Evolutionary conservation across 2,888 invertebrate species (phyloP), one percentile per base, ranked within the genome.

Genomic region (Diploptera punctata): DNA sequence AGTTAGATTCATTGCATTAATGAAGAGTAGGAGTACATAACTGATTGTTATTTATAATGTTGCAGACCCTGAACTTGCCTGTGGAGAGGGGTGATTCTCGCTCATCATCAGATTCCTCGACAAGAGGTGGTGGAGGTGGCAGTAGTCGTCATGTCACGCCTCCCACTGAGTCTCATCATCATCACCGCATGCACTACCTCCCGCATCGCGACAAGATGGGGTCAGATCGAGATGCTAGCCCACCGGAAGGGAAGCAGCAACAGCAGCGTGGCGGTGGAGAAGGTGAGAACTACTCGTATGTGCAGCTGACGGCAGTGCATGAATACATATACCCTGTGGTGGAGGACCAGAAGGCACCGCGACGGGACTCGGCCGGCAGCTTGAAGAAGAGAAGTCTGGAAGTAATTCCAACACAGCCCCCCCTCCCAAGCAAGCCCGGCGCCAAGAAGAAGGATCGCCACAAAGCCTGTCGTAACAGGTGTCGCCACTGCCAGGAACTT

Each of bases 301-400:
- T 96, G 74, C 93, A 94, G 80, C 86, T 95, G 77, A 90, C 91
- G 60, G 89, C 92, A 75, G 90, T 90, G 76, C 95, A 95, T 82
- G 96, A 97, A 78, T 97, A 96, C 84, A 91, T 93, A 78, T 96
- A 97, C 83, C 95, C 95, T 0, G 87, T 89, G 75, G 88, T 92
- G 75, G 87, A 88, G 10, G 85, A 87, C 21, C 76, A 83, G 52
- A 82, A 81, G 77, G 79, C 81, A 67, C 67, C 78, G 29, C 82
- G 85, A 19, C 83, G 85, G 57, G 87, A 86, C 78, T 80, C 88
- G 81, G 87, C 87, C 19, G 88, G 89, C 2, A 86, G 86, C 71
- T 79, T 92, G 47, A 93, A 93, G 80, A 93, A 92, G 79, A 87
- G 88, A 21, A 85, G 86, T 76, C 83, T 86, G 70, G 83, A 87